phyloP scores from a whole-genome alignment of 2,113 vertebrate genomes.

The Archilochus colubris region DNA sequence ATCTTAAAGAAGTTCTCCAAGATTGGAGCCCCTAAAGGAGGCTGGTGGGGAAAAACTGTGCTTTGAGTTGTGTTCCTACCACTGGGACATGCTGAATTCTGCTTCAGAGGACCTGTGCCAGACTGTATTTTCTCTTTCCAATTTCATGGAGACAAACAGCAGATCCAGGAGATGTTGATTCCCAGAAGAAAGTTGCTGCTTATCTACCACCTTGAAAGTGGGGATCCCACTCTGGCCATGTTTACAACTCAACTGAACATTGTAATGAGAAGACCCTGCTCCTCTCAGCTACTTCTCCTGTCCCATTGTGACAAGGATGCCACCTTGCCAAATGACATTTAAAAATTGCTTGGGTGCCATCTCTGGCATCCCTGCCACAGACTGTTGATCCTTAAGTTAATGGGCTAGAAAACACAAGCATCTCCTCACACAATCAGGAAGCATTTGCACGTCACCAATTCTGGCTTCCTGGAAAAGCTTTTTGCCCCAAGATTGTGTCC shows the following conservation, averaged over 20 bases:
- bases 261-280: neutral
- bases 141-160: neutral
- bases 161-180: neutral
- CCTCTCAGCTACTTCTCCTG: neutral
- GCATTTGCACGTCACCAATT: neutral
- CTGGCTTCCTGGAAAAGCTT: neutral
- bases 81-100: neutral
- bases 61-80: neutral
- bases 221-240: neutral
- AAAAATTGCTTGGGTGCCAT: neutral
- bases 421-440: neutral
- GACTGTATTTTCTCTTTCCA: neutral
- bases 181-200: neutral
- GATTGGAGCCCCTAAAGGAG: neutral
- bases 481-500: neutral
- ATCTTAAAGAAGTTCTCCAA: neutral
- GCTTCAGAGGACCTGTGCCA: neutral
- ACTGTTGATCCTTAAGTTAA: neutral
- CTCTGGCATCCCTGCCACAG: neutral
- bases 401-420: neutral
- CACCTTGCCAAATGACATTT: neutral
- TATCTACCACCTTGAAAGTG: neutral
- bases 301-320: neutral
- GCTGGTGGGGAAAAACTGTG: neutral
- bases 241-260: neutral